Base-by-base conservation (phyloP, 1,140 invertebrate genomes). In the Aradophagus sp. region DNA sequence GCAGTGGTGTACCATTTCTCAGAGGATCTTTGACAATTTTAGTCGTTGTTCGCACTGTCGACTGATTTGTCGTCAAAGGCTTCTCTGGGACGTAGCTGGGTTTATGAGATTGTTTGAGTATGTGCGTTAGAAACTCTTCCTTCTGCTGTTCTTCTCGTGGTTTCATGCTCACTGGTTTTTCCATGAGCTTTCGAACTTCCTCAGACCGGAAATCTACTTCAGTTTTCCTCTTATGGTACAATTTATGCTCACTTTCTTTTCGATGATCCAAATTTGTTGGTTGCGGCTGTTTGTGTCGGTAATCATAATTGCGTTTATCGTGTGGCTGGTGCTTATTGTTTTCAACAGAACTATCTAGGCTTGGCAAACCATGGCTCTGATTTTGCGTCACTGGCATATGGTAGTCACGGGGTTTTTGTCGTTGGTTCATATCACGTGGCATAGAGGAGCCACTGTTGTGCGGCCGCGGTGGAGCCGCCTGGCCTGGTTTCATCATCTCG, bases 151-250 rank as follows among this genome's bases (percentile, higher is more conserved):
- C 83, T 1, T 77, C 59, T 1, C 78, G 62, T 0, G 78, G 75
- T 36, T 84, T 84, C 0, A 41, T 42, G 5, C 69, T 70, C 16
- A 82, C 13, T 0, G 82, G 79, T 15, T 85, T 84, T 10, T 84
- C 83, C 1, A 84, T 84, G 0, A 84, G 29, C 23, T 86, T 85
- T 0, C 82, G 59, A 2, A 83, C 82, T 7, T 86, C 83, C 2
- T 86, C 82, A 11, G 63, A 74, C 34, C 82, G 76, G 12, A 82
- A 78, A 13, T 84, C 80, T 2, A 78, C 12, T 6, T 83, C 79
- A 0, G 53, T 11, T 27, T 55, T 65, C 17, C 83, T 80, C 35
- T 80, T 80, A 0, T 70, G 66, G 14, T 77, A 81, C 12, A 65
- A 3, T 56, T 85, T 84, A 4, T 36, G 19, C 7, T 78, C 76